Conservation (phyloP, 1,140 invertebrate species). For the Trichogramma pretiosum region DNA sequence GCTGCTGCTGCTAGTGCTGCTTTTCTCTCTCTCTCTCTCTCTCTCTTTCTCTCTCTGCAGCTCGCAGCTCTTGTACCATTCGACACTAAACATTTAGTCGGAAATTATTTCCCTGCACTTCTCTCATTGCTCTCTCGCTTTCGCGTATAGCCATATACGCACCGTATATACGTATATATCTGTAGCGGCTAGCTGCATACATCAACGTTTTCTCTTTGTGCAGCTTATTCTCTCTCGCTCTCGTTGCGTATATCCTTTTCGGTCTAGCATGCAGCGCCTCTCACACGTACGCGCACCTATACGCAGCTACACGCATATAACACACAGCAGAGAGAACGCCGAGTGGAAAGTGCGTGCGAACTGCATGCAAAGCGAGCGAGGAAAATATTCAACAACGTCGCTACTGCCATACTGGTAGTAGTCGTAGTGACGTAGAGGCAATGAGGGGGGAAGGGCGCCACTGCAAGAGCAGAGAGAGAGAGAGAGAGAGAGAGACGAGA, state of each 20-base stretch:
- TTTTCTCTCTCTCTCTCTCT: slow-evolving; percentile 9
- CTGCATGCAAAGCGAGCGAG: not conserved
- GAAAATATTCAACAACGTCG: not conserved
- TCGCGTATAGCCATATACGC: slow-evolving; percentile 1
- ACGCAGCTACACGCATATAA: not conserved
- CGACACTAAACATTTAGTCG: slow-evolving; percentile 15
- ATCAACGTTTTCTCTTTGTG: slow-evolving; percentile 15
- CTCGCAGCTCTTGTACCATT: slow-evolving; percentile 1
- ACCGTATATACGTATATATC: slow-evolving; percentile 1
- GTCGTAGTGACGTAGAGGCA: not conserved
- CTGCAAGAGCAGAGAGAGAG: not conserved
- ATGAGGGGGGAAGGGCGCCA: slow-evolving; percentile 4
- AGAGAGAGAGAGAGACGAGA: not conserved
- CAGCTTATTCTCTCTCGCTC: not conserved
- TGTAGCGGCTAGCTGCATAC: too few relatives aligned
- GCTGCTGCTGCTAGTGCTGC: not conserved
- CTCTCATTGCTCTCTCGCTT: slow-evolving; percentile 4
- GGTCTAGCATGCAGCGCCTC: slow-evolving; percentile 14
- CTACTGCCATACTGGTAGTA: too few relatives aligned
- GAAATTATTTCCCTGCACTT: slow-evolving; percentile 11
- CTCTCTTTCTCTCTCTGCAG: not conserved
- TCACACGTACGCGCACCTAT: not conserved
- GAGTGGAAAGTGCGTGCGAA: not conserved
- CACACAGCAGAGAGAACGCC: not conserved
- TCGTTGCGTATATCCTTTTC: slow-evolving; percentile 1